Conservation (phyloP, 2,797 vertebrate species). For the Anas bahamensis region DNA sequence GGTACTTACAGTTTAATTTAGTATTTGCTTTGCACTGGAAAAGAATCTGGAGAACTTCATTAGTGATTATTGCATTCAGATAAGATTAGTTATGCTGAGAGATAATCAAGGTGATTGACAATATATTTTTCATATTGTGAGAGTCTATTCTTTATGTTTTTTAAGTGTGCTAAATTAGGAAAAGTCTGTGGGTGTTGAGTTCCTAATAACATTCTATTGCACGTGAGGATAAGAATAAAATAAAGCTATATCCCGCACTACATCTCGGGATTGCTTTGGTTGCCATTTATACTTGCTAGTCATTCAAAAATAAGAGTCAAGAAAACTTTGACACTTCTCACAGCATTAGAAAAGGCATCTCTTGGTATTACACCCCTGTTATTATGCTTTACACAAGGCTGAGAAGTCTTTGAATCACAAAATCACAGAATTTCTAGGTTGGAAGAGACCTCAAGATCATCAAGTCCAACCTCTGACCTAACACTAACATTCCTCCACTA, state of each 20-base stretch:
- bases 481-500: too few relatives aligned
- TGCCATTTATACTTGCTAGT: neutral
- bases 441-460: too few relatives aligned
- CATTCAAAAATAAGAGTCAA: neutral
- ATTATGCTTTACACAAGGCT: neutral
- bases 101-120: conserved; percentile 9
- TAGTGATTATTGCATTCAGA: neutral
- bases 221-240: neutral
- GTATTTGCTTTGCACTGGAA: neutral
- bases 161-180: neutral
- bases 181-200: neutral
- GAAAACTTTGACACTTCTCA: neutral
- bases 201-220: neutral
- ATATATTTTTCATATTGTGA: neutral
- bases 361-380: neutral
- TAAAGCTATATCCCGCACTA: neutral
- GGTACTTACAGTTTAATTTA: neutral
- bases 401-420: neutral
- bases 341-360: neutral
- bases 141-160: neutral
- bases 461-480: too few relatives aligned
- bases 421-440: too few relatives aligned
- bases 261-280: neutral
- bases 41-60: neutral
- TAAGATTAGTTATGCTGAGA: neutral